Conservation (phyloP, 1,140 invertebrate genomes). For the Drosophila elegans region DNA sequence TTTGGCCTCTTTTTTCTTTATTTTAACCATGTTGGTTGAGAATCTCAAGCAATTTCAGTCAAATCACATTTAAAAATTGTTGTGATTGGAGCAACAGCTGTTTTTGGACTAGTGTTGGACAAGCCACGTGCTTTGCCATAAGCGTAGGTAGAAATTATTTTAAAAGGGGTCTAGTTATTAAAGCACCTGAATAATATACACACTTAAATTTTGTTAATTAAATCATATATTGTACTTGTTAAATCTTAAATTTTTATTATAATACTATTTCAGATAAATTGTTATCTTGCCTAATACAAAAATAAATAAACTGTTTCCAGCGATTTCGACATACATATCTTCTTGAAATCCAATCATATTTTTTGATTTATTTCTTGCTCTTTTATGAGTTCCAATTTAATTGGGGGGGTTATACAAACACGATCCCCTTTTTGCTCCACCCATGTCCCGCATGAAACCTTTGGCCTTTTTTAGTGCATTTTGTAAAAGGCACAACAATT, state of each 20-base stretch:
- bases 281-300: too few relatives aligned
- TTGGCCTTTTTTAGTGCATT: slow-evolving; percentile 31
- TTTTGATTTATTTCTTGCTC: neutral
- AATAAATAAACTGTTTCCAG: too few relatives aligned
- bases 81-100: slow-evolving; percentile 50
- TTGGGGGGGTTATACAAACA: neutral
- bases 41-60: neutral
- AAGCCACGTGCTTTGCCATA: slow-evolving; percentile 17
- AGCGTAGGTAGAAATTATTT: neutral
- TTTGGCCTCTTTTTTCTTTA: slow-evolving; percentile 37
- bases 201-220: too few relatives aligned
- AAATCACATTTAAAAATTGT: slow-evolving; percentile 13
- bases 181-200: too few relatives aligned
- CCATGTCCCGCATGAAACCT: neutral
- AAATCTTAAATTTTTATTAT: too few relatives aligned
- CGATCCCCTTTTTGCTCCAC: neutral
- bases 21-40: slow-evolving; percentile 61
- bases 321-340: too few relatives aligned
- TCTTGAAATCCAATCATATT: too few relatives aligned
- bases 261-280: too few relatives aligned
- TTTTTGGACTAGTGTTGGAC: slow-evolving; percentile 10
- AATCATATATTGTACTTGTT: neutral
- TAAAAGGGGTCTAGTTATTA: neutral
- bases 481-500: slow-evolving; percentile 8
- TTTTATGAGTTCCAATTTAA: too few relatives aligned